Evolutionary conservation across 1,140 invertebrate genomes (phyloP).

Genomic region (Vanessa atalanta): DNA sequence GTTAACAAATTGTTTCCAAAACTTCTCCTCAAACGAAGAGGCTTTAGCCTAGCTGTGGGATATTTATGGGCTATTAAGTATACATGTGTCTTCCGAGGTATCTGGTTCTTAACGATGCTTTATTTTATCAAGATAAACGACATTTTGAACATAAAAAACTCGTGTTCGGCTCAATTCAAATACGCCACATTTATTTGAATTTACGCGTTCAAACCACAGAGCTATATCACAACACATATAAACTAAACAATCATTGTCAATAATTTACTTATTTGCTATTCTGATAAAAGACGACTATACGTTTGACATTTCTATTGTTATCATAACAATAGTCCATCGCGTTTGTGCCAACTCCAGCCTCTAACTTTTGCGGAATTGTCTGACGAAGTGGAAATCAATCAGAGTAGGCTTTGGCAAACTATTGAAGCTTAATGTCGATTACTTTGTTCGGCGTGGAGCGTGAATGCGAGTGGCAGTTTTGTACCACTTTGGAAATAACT

Average conservation of each 20-base stretch:
- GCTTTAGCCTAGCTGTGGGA: too few relatives aligned
- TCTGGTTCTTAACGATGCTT: too few relatives aligned
- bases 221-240: neutral
- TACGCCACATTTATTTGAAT: too few relatives aligned
- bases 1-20: too few relatives aligned
- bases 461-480: neutral
- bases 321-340: slow-evolving; percentile 29
- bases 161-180: too few relatives aligned
- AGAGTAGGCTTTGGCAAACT: slow-evolving; percentile 18
- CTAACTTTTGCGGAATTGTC: slow-evolving; percentile 28
- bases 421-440: slow-evolving; percentile 11
- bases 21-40: too few relatives aligned
- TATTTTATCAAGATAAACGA: too few relatives aligned
- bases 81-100: too few relatives aligned
- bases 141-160: too few relatives aligned
- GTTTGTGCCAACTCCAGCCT: slow-evolving; percentile 13
- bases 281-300: neutral
- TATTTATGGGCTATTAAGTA: too few relatives aligned
- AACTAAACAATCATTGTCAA: neutral
- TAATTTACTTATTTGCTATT: neutral
- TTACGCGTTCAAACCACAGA: too few relatives aligned
- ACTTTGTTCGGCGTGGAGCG: neutral
- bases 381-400: slow-evolving; percentile 24
- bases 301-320: slow-evolving; percentile 25
- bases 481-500: neutral